These are phyloP conservation scores for Hypomecis atomaria DNA, from an alignment of 2,888 invertebrate genomes.

Conservation along the genomic window DNA sequence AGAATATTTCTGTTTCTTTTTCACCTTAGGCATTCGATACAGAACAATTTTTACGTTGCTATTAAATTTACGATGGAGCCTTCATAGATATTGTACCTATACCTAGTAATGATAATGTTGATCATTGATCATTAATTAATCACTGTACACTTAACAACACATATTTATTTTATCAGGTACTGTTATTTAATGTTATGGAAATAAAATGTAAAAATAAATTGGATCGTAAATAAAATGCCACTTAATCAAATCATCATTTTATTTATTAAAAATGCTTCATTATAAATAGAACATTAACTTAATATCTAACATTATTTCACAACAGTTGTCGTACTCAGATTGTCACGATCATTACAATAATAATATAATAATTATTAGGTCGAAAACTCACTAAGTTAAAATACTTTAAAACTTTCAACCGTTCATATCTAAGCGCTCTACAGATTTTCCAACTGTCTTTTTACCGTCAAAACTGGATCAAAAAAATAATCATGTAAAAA, in stretches of 20 bases:
- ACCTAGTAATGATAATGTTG: no score
- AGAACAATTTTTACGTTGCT: no score
- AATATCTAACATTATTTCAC: slow-evolving; percentile 64
- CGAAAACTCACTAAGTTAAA: slow-evolving; percentile 55
- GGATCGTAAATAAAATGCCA: slow-evolving; percentile 13
- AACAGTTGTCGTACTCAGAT: slow-evolving; percentile 59
- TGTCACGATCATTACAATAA: slow-evolving; percentile 42
- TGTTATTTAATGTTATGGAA: no score
- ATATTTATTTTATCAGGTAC: no score
- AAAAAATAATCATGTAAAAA: neutral
- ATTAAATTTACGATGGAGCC: no score
- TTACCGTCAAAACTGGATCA: slow-evolving; percentile 1
- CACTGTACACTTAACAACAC: no score
- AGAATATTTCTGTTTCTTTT: no score
- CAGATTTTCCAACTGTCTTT: slow-evolving; percentile 13
- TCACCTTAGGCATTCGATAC: no score
- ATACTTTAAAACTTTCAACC: slow-evolving; percentile 49
- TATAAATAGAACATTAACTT: slow-evolving; percentile 80
- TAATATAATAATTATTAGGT: slow-evolving; percentile 52
- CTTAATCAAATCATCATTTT: slow-evolving; percentile 55
- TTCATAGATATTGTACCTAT: no score
- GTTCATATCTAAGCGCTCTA: slow-evolving; percentile 15
- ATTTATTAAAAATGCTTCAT: slow-evolving; percentile 78
- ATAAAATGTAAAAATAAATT: neutral
- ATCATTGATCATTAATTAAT: no score